phyloP scores from a whole-genome alignment of 2,797 vertebrate species.

The Chanos chanos region DNA sequence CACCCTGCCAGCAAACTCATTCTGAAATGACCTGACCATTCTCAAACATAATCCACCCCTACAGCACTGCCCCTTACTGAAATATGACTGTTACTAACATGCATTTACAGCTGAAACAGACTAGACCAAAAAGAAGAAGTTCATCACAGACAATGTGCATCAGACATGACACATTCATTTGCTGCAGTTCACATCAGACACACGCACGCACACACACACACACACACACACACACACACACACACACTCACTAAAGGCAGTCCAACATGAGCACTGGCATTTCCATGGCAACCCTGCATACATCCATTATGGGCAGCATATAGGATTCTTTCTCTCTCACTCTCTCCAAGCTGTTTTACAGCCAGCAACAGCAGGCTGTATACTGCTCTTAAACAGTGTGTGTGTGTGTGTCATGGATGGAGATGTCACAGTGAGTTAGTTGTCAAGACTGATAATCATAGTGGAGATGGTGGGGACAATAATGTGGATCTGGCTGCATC shows the following conservation, averaged over 20 bases:
- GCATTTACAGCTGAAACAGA: too few species aligned
- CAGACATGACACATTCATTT: slow-evolving; percentile 16
- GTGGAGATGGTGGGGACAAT: too few species aligned
- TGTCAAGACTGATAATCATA: too few species aligned
- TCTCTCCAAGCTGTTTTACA: not conserved
- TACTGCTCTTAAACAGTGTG: not conserved
- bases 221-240: not conserved
- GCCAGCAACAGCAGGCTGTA: not conserved
- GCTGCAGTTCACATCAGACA: too few species aligned
- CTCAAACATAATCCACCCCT: too few species aligned
- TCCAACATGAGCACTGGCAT: slow-evolving; percentile 37
- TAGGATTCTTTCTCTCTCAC: slow-evolving; percentile 1
- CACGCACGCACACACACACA: slow-evolving; percentile 13
- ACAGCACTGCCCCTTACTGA: too few species aligned
- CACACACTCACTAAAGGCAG: slow-evolving; percentile 22
- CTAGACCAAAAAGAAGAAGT: too few species aligned
- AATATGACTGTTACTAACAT: too few species aligned
- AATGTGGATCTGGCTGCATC: too few species aligned
- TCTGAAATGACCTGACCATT: too few species aligned
- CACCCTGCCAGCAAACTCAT: not conserved
- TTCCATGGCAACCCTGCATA: slow-evolving; percentile 42
- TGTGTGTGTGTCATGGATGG: not conserved
- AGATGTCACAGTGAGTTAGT: too few species aligned
- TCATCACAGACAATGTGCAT: too few species aligned
- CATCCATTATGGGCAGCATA: slow-evolving; percentile 26